Evolutionary conservation across 2,797 vertebrate species (phyloP).

Genomic region (Sciaenops ocellatus): DNA sequence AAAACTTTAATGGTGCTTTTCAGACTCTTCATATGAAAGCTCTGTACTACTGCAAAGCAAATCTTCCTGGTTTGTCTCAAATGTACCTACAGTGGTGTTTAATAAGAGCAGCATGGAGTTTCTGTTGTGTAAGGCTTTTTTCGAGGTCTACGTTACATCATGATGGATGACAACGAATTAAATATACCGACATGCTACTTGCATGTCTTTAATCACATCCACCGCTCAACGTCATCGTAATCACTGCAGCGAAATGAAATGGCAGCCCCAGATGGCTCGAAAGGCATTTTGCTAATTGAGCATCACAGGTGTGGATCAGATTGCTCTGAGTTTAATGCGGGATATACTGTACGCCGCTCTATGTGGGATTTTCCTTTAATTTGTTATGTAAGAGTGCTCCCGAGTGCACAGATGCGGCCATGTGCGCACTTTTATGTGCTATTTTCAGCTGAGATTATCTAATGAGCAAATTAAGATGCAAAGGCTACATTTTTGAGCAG

Average conservation of each 20-base stretch:
- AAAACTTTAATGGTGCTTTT: conserved; percentile 24
- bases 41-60: neutral
- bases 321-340: conserved; percentile 2
- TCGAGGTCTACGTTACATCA: conserved; percentile 34
- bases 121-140: conserved; percentile 24
- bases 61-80: conserved; percentile 5
- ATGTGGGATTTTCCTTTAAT: conserved; percentile 38
- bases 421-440: conserved; percentile 33
- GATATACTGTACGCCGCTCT: conserved; percentile 21
- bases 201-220: conserved; percentile 56
- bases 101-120: conserved; percentile 19
- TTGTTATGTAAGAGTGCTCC: conserved; percentile 51
- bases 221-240: conserved; percentile 25
- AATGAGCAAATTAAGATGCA: conserved; percentile 61
- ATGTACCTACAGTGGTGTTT: neutral
- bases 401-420: conserved; percentile 43
- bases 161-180: conserved; percentile 49
- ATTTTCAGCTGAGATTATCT: conserved; percentile 54
- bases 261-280: conserved; percentile 44
- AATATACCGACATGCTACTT: conserved; percentile 31
- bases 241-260: conserved; percentile 50
- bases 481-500: conserved; percentile 31
- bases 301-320: conserved; percentile 53
- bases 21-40: conserved; percentile 11
- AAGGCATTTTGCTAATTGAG: conserved; percentile 57